Conservation (phyloP, 2,888 invertebrate species). For the Nomada lathburiana region DNA sequence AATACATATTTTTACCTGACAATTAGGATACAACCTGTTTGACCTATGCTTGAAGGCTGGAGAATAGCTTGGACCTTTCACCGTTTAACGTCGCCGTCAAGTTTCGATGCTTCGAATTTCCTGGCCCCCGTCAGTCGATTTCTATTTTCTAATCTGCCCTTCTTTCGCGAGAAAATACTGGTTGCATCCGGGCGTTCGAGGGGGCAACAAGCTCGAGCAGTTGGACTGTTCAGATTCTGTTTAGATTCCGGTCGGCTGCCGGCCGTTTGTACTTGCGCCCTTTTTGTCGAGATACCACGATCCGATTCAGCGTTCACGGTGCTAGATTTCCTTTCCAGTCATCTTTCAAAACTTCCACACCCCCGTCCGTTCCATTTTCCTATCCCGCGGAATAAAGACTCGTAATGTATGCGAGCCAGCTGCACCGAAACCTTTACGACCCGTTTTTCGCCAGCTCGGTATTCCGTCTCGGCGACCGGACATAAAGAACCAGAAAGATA, state of each 20-base stretch:
- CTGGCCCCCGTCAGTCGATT: neutral
- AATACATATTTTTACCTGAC: neutral
- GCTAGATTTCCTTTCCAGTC: constrained; percentile 27
- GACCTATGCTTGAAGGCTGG: neutral
- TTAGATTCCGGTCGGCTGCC: constrained; percentile 17
- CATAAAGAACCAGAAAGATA: constrained; percentile 68
- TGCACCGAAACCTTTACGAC: constrained; percentile 61
- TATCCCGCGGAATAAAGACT: constrained; percentile 55
- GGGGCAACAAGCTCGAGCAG: neutral
- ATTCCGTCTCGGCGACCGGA: constrained; percentile 55
- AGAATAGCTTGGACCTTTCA: too few relatives aligned
- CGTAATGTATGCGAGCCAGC: constrained; percentile 65
- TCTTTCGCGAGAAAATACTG: too few relatives aligned
- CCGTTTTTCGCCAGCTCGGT: constrained; percentile 45
- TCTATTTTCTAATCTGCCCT: neutral
- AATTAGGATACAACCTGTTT: neutral
- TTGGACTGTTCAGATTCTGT: constrained; percentile 6
- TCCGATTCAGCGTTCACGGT: constrained; percentile 55
- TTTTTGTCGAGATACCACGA: constrained; percentile 55
- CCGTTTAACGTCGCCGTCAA: too few relatives aligned
- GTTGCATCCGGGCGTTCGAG: too few relatives aligned
- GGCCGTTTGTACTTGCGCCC: constrained; percentile 32
- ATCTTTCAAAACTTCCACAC: constrained; percentile 55
- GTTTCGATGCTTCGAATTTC: neutral
- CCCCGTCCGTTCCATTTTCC: constrained; percentile 50